Conservation (phyloP, 2,888 invertebrate species). For the Drosophila paramelanica region DNA sequence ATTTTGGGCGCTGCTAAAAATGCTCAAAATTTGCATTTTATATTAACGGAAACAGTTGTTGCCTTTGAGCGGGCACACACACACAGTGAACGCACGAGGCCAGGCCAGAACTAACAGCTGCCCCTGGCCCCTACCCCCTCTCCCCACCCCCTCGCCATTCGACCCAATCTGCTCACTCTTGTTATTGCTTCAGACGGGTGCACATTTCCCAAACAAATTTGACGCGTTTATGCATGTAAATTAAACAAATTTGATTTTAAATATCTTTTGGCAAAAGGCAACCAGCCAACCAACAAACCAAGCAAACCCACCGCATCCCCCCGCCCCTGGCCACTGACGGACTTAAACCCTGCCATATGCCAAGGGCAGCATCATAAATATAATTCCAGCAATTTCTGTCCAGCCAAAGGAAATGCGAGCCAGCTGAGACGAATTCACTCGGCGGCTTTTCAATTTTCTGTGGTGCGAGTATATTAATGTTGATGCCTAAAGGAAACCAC, state of each 20-base stretch:
- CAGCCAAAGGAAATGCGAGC: slow-evolving; percentile 30
- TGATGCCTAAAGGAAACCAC: slow-evolving; percentile 15
- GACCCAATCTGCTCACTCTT: slow-evolving; percentile 1
- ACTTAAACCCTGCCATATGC: slow-evolving; percentile 44
- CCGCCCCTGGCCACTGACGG: neutral
- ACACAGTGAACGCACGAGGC: slow-evolving; percentile 10
- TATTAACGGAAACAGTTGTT: slow-evolving; percentile 83
- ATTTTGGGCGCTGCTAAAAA: slow-evolving; percentile 68
- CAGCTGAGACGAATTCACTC: slow-evolving; percentile 39
- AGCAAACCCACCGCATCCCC: slow-evolving; percentile 9
- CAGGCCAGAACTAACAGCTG: slow-evolving; percentile 17
- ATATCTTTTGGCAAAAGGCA: slow-evolving; percentile 71
- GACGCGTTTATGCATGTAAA: slow-evolving; percentile 81
- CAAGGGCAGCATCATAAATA: slow-evolving; percentile 59
- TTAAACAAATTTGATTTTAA: slow-evolving; percentile 81
- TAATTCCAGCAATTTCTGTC: slow-evolving; percentile 31
- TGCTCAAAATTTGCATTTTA: slow-evolving; percentile 81
- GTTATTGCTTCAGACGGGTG: slow-evolving; percentile 63
- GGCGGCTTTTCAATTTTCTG: slow-evolving; percentile 39
- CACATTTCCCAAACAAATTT: slow-evolving; percentile 77
- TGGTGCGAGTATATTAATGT: slow-evolving; percentile 35
- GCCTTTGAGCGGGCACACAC: slow-evolving; percentile 65
- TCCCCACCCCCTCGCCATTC: neutral
- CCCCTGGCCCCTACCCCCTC: neutral
- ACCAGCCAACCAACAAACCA: slow-evolving; percentile 38